Conservation (phyloP, 2,113 vertebrate species). For the Halichoerus grypus region DNA sequence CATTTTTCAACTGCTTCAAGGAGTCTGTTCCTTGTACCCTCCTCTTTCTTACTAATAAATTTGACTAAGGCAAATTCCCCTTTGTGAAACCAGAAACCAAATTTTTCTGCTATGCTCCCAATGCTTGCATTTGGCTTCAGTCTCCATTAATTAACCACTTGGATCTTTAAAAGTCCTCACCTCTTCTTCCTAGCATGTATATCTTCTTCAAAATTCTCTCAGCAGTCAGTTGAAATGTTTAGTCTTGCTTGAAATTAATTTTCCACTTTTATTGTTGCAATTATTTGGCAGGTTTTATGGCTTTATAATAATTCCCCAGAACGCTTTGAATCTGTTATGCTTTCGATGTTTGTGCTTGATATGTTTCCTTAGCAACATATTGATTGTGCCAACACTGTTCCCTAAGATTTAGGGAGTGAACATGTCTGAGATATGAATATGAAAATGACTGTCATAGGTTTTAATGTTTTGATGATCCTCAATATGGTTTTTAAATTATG, state of each 20-base stretch:
- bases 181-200: not conserved
- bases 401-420: conserved; percentile 6
- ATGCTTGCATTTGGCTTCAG: conserved; percentile 52
- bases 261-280: conserved; percentile 66
- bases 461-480: not conserved
- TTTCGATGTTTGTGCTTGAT: conserved; percentile 65
- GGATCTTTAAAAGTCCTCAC: conserved; percentile 61
- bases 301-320: conserved; percentile 72
- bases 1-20: conserved; percentile 76
- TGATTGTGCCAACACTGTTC: conserved; percentile 34
- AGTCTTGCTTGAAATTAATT: conserved; percentile 72
- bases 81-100: conserved; percentile 70
- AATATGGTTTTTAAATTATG: conserved; percentile 35
- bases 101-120: conserved; percentile 34
- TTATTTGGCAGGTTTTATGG: conserved; percentile 71
- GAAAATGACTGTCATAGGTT: not conserved
- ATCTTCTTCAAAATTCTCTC: conserved; percentile 67
- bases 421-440: not conserved
- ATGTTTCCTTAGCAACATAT: conserved; percentile 61
- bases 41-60: conserved; percentile 51
- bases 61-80: conserved; percentile 70
- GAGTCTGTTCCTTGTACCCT: conserved; percentile 21
- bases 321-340: conserved; percentile 59
- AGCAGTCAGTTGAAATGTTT: conserved; percentile 64
- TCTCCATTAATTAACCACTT: conserved; percentile 16